Conservation (phyloP, 2,113 vertebrate genomes). For the Sinosuthora webbiana region DNA sequence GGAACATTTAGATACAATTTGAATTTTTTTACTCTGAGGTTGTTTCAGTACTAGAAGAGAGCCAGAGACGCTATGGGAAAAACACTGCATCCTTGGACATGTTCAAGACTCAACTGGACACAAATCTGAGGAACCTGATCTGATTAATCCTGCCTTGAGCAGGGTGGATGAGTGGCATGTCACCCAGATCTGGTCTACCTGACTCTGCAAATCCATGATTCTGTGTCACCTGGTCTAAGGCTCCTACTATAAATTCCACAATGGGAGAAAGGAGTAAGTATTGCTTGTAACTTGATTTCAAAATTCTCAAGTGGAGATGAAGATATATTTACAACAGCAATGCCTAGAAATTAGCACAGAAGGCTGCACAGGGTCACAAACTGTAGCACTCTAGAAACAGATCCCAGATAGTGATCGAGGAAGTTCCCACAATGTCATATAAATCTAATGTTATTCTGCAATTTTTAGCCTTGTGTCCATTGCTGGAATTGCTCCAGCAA, state of each 20-base stretch:
- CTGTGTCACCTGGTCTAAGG: neutral
- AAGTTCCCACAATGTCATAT: neutral
- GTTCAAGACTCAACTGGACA: neutral
- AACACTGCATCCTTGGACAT: neutral
- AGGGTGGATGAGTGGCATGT: neutral
- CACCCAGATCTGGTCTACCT: neutral
- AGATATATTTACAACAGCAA: neutral
- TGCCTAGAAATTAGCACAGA: neutral
- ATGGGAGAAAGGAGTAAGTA: neutral
- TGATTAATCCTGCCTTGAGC: neutral
- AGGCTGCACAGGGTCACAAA: neutral
- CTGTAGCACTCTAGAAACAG: neutral
- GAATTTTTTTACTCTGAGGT: neutral
- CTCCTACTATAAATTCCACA: neutral
- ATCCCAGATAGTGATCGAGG: neutral
- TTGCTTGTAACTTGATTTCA: neutral
- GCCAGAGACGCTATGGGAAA: neutral
- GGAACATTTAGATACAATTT: neutral
- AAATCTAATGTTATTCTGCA: neutral
- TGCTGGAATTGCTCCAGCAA: neutral
- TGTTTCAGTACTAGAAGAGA: neutral
- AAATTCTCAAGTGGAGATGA: neutral
- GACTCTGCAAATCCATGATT: neutral
- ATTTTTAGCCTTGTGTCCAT: neutral
- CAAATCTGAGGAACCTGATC: neutral